Evolutionary conservation across 2,888 invertebrate species (phyloP), one percentile per base, ranked within the genome.

Genomic region (Mythimna ferrago): DNA sequence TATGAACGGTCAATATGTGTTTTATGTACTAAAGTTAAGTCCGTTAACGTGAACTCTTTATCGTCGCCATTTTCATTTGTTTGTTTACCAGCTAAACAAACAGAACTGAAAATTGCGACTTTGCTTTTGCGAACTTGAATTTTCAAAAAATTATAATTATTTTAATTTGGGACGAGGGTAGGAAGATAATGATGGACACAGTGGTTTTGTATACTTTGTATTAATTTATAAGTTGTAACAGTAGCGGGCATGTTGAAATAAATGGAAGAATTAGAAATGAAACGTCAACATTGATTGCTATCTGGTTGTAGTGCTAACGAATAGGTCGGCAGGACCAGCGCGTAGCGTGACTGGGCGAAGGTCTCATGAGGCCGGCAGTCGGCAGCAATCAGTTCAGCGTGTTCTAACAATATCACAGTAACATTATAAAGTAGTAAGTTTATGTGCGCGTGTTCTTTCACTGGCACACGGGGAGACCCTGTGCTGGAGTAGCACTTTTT

Each of bases 301-400:
- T 71, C 71, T 61, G 57, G 32, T 57, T 41, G 19, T 72, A 35
- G 53, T 32, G 53, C 41, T 41, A 16, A 53, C 74, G n/a, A 57
- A 67, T 35, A 44, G 56, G 53, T 35, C 19, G 26, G 44, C 53
- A 6, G 5, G 6, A 19, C 35, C 56, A 4, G 58, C 11, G 66
- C 65, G 48, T 67, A 53, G 82, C 72, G 72, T 71, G 79, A 68
- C 72, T 44, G 16, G 14, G 38, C 41, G 64, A 71, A 66, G 81
- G 67, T 58, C 67, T 70, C 6, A 1, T 19, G 26, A 51, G 19
- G 19, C 7, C 65, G 35, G n/a, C n/a, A 60, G 60, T n/a, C n/a
- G 1, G 35, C n/a, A n/a, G 60, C 60, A 1, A 38, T 10, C 21
- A 26, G 56, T 21, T 38, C 38, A 38, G 10, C 38, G 11, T 11